Evolutionary conservation across 2,888 invertebrate genomes (phyloP), one percentile per base, ranked within the genome.

Genomic region (Epirrhoe alternata): DNA sequence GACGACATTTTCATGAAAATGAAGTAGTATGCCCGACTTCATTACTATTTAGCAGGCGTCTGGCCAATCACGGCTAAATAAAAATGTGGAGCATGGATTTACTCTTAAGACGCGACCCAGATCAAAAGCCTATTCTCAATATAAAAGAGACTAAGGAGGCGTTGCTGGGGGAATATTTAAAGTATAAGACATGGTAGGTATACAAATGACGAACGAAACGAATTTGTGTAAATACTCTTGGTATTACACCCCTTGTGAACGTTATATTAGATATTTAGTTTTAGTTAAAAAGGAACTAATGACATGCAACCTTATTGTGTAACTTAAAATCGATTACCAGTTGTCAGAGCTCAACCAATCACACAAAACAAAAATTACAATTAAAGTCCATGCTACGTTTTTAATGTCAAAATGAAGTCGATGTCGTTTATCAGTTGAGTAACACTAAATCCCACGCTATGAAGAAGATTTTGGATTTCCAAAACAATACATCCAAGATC

Each of bases 1-100:
- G 78, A 75, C 76, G 78, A 77, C 75, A 77, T 78, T 79, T 79
- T 81, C 78, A 73, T 64, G 73, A 79, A 80, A 81, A 82, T 81
- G 76, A 77, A 80, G 74, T 75, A 76, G 73, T 68, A 73, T 70
- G 70, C 58, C 50, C 60, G 59, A 33, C 64, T 69, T 76, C 70
- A 77, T 82, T 80, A 70, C 63, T 74, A 81, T 74, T 70, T 78
- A 55, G 65, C 49, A 63, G 75, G 77, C 82, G 81, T 80, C 73
- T 74, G 69, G 70, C 71, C 78, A 83, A 83, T 82, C 78, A 80
- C 69, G 77, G 71, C 75, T 75, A 74, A 78, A 80, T 80, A 80
- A 82, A 80, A 80, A 70, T 73, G 76, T 77, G 75, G 75, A 77
- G 74, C 77, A 74, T 77, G 81, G 80, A 82, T 81, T 76, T 72